Evolutionary conservation across 2,113 vertebrate genomes (phyloP).

Genomic region (Spilogale gracilis): DNA sequence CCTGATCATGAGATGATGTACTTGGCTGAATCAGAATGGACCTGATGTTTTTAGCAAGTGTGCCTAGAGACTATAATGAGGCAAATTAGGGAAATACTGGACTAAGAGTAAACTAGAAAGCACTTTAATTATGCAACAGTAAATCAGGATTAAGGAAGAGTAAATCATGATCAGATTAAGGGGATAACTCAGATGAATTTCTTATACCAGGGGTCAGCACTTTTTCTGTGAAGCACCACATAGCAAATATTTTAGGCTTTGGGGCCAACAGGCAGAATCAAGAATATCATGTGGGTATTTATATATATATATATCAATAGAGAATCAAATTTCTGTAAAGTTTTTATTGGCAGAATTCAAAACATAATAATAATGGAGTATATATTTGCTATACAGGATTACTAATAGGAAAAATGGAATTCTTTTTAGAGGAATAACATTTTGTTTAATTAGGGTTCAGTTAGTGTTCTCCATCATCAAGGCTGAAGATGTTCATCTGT

Average conservation of each 20-base stretch:
- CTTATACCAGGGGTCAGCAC: conserved; percentile 18
- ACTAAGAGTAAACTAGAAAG: conserved; percentile 16
- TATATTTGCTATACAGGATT: not conserved
- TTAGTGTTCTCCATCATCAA: not conserved
- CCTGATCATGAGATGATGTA: not conserved
- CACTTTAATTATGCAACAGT: conserved; percentile 30
- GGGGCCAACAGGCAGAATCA: conserved; percentile 10
- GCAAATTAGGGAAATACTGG: not conserved
- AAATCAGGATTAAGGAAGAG: conserved; percentile 26
- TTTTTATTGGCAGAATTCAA: conserved; percentile 39
- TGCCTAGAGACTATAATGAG: not conserved
- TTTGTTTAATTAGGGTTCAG: not conserved
- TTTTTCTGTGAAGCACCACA: not conserved
- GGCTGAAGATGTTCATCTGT: not conserved
- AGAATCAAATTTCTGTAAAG: conserved; percentile 21
- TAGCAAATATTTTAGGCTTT: not conserved
- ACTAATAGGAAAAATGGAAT: not conserved
- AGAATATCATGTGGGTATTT: not conserved
- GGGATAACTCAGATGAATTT: conserved; percentile 26
- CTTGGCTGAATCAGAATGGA: not conserved
- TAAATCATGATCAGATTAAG: conserved; percentile 45
- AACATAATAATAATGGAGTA: not conserved
- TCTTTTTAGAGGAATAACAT: not conserved
- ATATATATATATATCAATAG: not conserved
- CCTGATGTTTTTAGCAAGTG: conserved; percentile 32